phyloP scores from a whole-genome alignment of 2,797 vertebrate genomes.

The Melanotaenia maccullochi region DNA sequence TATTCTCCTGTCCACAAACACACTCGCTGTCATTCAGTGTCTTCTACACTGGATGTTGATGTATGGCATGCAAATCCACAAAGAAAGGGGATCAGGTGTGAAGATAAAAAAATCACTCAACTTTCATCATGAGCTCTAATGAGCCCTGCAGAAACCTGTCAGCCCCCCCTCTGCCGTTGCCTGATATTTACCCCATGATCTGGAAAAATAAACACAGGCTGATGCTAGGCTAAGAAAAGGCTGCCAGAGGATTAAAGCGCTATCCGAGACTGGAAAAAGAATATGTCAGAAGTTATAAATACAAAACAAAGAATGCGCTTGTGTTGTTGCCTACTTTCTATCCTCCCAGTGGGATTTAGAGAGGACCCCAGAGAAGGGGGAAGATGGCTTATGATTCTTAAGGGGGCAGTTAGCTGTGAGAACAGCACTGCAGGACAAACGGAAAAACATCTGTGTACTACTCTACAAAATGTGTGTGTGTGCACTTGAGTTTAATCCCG shows the following conservation, averaged over 20 bases:
- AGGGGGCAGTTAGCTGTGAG: conserved; percentile 32
- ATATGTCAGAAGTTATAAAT: conserved; percentile 77
- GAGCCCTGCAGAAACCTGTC: conserved; percentile 37
- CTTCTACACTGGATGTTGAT: conserved; percentile 41
- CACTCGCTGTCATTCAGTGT: conserved; percentile 15
- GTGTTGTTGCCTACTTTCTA: conserved; percentile 62
- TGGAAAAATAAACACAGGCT: conserved; percentile 58
- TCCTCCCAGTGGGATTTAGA: conserved; percentile 29
- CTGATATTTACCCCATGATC: conserved; percentile 38
- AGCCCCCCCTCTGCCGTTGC: conserved; percentile 21
- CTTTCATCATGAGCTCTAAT: conserved; percentile 57
- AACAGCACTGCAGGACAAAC: conserved; percentile 45
- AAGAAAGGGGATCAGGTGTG: conserved; percentile 68
- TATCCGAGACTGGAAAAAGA: conserved; percentile 67
- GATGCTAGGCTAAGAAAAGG: conserved; percentile 54
- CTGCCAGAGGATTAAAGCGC: conserved; percentile 64
- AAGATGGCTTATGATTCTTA: conserved; percentile 35
- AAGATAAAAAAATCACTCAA: conserved; percentile 55
- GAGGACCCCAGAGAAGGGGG: conserved; percentile 44
- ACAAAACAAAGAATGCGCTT: conserved; percentile 63
- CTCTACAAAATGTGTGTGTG: conserved; percentile 10
- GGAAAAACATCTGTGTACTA: conserved; percentile 62
- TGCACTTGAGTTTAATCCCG: conserved; percentile 7
- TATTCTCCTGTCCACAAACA: conserved; percentile 11
- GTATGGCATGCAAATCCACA: conserved; percentile 64